phyloP scores from a whole-genome alignment of 2,797 vertebrate species.

The Pangasius larnaudii region DNA sequence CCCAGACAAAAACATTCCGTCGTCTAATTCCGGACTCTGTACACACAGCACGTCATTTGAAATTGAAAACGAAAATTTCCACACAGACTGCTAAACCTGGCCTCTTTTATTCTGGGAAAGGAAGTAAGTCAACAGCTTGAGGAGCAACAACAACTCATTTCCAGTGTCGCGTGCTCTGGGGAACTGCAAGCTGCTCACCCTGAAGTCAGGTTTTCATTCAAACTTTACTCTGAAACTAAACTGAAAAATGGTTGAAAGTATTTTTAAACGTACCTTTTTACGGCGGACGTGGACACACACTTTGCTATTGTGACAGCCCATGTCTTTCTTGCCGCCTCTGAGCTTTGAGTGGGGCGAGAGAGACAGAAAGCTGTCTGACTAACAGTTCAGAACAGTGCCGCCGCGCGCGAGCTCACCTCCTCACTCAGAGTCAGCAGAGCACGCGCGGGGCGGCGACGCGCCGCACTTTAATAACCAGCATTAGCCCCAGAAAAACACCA shows the following conservation, averaged over 20 bases:
- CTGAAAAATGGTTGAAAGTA: neutral
- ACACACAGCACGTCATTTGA: constrained; percentile 4
- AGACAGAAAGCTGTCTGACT: neutral
- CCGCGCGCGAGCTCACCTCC: constrained; percentile 10
- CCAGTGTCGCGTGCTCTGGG: neutral
- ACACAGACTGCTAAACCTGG: neutral
- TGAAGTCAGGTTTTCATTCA: neutral
- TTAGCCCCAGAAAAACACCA: neutral
- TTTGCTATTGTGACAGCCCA: constrained; percentile 78
- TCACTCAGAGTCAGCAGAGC: neutral
- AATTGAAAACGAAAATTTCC: neutral
- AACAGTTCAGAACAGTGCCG: neutral
- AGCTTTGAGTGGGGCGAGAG: neutral
- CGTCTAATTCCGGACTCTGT: neutral
- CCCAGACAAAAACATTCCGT: constrained; percentile 5
- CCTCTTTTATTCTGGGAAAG: neutral
- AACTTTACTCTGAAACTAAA: neutral
- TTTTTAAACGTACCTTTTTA: constrained; percentile 46
- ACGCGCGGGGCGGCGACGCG: constrained; percentile 1
- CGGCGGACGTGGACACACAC: constrained; percentile 52
- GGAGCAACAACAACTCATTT: neutral
- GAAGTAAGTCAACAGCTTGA: neutral
- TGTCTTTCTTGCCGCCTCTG: constrained; percentile 52
- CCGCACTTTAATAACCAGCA: neutral
- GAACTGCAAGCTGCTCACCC: neutral